A percentile compares a stretch with the other conserved stretches of the same genome.
These are phyloP conservation scores for Setipinna tenuifilis DNA, from an alignment of 2,797 vertebrate genomes.

Conservation along the genomic window DNA sequence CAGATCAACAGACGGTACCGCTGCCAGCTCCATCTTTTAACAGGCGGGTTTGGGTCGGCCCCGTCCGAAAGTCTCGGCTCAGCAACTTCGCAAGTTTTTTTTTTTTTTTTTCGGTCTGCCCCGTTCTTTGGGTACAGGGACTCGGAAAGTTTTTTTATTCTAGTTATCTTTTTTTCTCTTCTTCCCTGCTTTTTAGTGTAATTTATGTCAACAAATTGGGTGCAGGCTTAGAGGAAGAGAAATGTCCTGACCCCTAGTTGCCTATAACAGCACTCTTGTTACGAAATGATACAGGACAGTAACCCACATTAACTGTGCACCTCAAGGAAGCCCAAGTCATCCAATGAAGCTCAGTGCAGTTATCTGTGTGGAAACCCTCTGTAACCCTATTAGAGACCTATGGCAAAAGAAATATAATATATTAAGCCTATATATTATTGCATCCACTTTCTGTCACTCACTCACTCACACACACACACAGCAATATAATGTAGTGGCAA, in stretches of 20 bases:
- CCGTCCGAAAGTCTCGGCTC: not conserved
- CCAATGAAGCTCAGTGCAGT: too few relatives aligned
- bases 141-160: conserved; percentile 4
- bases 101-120: not conserved
- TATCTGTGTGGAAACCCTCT: too few relatives aligned
- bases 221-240: not conserved
- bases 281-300: not conserved
- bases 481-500: not conserved
- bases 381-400: too few relatives aligned
- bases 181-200: not conserved
- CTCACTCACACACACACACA: too few relatives aligned
- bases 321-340: not conserved
- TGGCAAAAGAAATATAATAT: too few relatives aligned
- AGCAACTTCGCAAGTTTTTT: conserved; percentile 15
- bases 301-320: not conserved
- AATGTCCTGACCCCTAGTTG: not conserved
- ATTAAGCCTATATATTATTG: too few relatives aligned
- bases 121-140: not conserved
- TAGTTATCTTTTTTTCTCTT: not conserved
- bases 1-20: conserved; percentile 12
- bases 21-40: not conserved
- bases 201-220: not conserved
- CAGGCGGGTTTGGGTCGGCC: not conserved
- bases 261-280: not conserved
- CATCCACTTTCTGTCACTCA: too few relatives aligned